Evolutionary conservation across 2,888 invertebrate genomes (phyloP).

Genomic region (Caenorhabditis uteleia): DNA sequence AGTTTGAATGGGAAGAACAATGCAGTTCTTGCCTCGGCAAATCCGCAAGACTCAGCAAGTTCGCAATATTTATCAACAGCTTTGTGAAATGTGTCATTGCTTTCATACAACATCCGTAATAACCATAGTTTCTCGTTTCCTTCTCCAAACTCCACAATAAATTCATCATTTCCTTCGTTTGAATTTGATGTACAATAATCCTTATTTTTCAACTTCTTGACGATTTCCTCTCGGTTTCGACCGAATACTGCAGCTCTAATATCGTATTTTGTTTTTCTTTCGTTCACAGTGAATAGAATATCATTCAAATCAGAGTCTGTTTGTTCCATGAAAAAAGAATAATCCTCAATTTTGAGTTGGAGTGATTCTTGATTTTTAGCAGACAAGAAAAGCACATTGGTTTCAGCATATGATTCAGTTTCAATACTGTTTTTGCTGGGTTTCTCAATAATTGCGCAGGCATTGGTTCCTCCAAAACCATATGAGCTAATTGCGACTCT

Average conservation of each 20-base stretch:
- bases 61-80: conserved; percentile 34
- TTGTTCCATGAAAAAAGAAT: conserved; percentile 30
- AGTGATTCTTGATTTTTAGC: conserved; percentile 43
- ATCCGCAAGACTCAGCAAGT: conserved; percentile 28
- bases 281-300: conserved; percentile 43
- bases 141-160: conserved; percentile 37
- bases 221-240: conserved; percentile 30
- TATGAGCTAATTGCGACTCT: conserved; percentile 48
- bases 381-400: conserved; percentile 43
- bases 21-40: conserved; percentile 34
- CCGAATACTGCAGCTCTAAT: conserved; percentile 41
- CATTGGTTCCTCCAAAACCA: conserved; percentile 54
- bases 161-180: conserved; percentile 10
- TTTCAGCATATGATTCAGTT: conserved; percentile 14
- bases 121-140: conserved; percentile 40
- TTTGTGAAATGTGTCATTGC: conserved; percentile 25
- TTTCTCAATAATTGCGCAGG: conserved; percentile 41
- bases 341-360: conserved; percentile 31
- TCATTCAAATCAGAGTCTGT: conserved; percentile 25
- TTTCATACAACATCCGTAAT: conserved; percentile 33
- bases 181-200: conserved; percentile 11
- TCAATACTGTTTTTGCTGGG: conserved; percentile 2
- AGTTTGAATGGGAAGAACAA: conserved; percentile 44
- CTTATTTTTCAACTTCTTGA: conserved; percentile 21
- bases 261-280: conserved; percentile 38